These are phyloP conservation scores for Pseudomyrmex pallidus DNA, from an alignment of 1,140 invertebrate genomes.

Conservation along the genomic window DNA sequence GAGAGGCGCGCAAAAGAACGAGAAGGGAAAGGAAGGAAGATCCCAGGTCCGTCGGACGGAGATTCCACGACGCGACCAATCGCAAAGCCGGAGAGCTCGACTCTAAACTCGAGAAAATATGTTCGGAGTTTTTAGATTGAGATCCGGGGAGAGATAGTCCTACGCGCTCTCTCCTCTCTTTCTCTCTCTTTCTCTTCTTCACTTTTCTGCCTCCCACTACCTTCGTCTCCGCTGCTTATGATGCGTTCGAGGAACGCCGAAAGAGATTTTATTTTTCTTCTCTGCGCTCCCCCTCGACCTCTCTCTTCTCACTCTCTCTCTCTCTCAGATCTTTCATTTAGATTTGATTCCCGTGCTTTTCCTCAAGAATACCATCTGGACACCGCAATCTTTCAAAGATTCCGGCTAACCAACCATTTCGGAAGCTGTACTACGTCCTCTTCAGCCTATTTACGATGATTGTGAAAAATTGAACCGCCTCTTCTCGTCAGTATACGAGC, in stretches of 20 bases:
- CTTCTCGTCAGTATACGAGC: background rate
- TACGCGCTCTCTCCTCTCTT: conserved; percentile 32
- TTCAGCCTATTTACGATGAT: conserved; percentile 50
- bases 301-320: conserved; percentile 1
- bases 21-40: conserved; percentile 45
- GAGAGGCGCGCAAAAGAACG: conserved; percentile 3
- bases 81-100: conserved; percentile 51
- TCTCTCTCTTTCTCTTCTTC: conserved; percentile 1
- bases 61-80: conserved; percentile 73
- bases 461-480: conserved; percentile 53
- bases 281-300: conserved; percentile 5
- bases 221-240: conserved; percentile 28
- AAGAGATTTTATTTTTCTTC: conserved; percentile 55
- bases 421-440: conserved; percentile 51
- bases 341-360: conserved; percentile 67
- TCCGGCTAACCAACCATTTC: conserved; percentile 38
- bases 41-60: conserved; percentile 39
- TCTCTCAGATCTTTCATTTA: conserved; percentile 72
- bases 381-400: background rate
- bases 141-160: conserved; percentile 74
- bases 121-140: conserved; percentile 77
- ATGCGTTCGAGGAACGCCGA: conserved; percentile 63
- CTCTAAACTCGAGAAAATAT: conserved; percentile 78
- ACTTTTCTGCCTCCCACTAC: background rate
- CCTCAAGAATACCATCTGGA: conserved; percentile 10